Base-by-base conservation (phyloP, 1,140 invertebrate species). In the Drosophila pachea region DNA sequence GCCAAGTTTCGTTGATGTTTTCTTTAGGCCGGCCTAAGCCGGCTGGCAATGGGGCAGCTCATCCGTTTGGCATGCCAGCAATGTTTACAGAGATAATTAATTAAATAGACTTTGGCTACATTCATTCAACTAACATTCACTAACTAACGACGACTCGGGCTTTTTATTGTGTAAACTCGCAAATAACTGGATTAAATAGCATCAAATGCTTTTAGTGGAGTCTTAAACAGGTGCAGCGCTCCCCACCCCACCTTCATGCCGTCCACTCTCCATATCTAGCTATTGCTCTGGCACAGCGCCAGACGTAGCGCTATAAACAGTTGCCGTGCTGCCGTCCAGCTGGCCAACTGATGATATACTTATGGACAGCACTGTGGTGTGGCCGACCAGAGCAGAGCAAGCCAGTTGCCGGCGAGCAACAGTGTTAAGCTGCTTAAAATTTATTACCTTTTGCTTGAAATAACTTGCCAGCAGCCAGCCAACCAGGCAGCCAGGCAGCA, bases 351-450 rank as follows among this genome's bases (percentile, higher is more conserved):
- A 31, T 40, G 65, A 9, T 61, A 76, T 56, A 52, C 61, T 67
- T 56, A n/a, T 35, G 65, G 40, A 36, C 52, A 52, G 60, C 63
- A 70, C 42, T 81, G 22, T n/a, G n/a, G 77, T 81, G 45, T 64
- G 60, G 52, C 45, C 60, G 59, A n/a, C n/a, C n/a, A n/a, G n/a
- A n/a, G 61, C 58, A 61, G 62, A 79, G 58, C 70, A 84, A 84
- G 81, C 81, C 74, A 86, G 22, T 22, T 22, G 81, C 81, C 74
- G 81, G 81, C 73, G 81, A 81, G 81, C 81, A 88, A 83, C 86
- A 88, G 82, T 88, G 82, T 78, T 88, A 88, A 88, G 86, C 86
- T 88, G 73, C 86, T 88, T 88, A 88, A 88, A 88, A 88, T 88
- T 88, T 88, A 88, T 88, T 86, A 88, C 78, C 76, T 83, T 84